Evolutionary conservation across 2,888 invertebrate genomes (phyloP).

Genomic region (Philhelius pedissequus): DNA sequence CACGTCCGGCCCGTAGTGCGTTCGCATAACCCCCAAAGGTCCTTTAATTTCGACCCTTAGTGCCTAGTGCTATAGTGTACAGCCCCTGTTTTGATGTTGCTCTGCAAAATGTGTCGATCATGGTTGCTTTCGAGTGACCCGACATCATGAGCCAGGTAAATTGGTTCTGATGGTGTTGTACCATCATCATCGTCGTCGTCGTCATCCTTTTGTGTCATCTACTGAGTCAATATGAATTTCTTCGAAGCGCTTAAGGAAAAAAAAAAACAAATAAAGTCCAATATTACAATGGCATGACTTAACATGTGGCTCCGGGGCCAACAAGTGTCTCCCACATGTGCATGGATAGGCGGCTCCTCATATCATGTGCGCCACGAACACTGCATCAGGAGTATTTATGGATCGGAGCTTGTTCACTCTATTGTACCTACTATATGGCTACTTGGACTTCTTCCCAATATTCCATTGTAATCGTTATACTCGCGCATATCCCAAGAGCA

Average conservation of each 20-base stretch:
- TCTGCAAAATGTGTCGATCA: conserved; percentile 63
- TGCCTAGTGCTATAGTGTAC: background rate
- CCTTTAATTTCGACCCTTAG: background rate
- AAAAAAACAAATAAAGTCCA: conserved; percentile 54
- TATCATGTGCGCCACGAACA: conserved; percentile 49
- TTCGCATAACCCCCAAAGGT: conserved; percentile 8
- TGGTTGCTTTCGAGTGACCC: conserved; percentile 48
- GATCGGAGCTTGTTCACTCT: conserved; percentile 36
- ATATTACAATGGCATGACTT: conserved; percentile 37
- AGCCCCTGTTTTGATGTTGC: background rate
- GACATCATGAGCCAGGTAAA: conserved; percentile 55
- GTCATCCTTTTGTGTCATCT: conserved; percentile 36
- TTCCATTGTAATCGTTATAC: background rate
- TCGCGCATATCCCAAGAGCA: conserved; percentile 57
- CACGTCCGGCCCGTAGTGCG: conserved; percentile 39
- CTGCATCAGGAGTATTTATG: conserved; percentile 66
- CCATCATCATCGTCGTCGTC: background rate
- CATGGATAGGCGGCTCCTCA: conserved; percentile 24
- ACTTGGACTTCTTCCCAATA: background rate
- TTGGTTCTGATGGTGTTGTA: conserved; percentile 33
- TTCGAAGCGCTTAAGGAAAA: conserved; percentile 43
- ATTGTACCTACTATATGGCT: background rate
- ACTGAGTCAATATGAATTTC: conserved; percentile 5
- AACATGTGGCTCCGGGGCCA: conserved; percentile 57
- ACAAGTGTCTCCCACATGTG: conserved; percentile 60